Base-by-base conservation (phyloP, 2,888 invertebrate species). In the Podotricha telesiphe region DNA sequence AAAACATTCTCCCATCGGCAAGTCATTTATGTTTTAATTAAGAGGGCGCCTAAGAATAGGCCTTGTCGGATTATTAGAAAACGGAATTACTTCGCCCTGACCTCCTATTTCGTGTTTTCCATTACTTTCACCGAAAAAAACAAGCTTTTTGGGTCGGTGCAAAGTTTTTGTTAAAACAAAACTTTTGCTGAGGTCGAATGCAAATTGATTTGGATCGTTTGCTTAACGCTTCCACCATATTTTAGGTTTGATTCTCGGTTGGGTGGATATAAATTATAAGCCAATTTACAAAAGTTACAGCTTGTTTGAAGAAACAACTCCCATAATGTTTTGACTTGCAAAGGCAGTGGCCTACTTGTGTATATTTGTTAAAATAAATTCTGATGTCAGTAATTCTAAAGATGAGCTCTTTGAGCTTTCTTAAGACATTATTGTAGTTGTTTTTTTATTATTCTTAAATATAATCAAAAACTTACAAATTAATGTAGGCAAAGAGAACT, bases 11-110 rank as follows among this genome's bases (percentile, higher is more conserved):
- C 70, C 72, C 74, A 77, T 84, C 84, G 82, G 82, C 81, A 86
- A 86, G 82, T 83, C 86, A 83, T 86, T 88, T 85, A 85, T 84
- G 85, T 86, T 87, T 87, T 87, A 87, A 88, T 88, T 88, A 87
- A 85, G 83, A 79, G 78, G 72, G 78, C 75, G 75, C 74, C 74
- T 80, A 80, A 82, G 80, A 79, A 78, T 75, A 75, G 80, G 72
- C 78, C 80, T 80, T 82, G 78, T 80, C 73, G 82, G 82, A 80
- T 87, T 86, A 86, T 86, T 84, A 83, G 82, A 80, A 82, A 84
- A 83, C 81, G 80, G 80, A 80, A 84, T 80, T 82, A 78, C 79
- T 75, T 65, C 65, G 56, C 69, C 77, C 75, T 74, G 75, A 74
- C 72, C 75, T 75, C 69, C 74, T 75, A 73, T 74, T 79, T 76